Evolutionary conservation across 2,888 invertebrate genomes (phyloP).

Genomic region (Himalopsyche kuldschensis): DNA sequence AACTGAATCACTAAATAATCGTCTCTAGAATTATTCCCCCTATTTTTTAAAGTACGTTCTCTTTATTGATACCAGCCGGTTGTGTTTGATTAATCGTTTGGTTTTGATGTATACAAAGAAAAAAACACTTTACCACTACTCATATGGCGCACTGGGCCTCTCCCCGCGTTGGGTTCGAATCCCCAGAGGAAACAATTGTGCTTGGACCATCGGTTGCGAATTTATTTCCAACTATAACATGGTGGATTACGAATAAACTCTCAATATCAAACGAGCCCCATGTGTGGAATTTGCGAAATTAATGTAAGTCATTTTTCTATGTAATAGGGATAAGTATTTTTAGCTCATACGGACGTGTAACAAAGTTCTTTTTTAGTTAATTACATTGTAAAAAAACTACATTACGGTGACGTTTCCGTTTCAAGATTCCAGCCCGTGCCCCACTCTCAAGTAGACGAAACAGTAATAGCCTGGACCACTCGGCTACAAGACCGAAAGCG

Average conservation of each 20-base stretch:
- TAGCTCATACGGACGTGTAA: background rate
- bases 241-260: background rate
- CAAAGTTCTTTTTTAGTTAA: too few species aligned
- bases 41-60: background rate
- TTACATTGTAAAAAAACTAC: too few species aligned
- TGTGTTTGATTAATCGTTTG: slow-evolving; percentile 28
- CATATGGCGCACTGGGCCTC: background rate
- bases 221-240: background rate
- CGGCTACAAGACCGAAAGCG: too few species aligned
- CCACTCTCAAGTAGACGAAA: too few species aligned
- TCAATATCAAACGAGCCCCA: background rate
- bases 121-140: background rate
- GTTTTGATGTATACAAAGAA: slow-evolving; percentile 9
- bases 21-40: slow-evolving; percentile 9
- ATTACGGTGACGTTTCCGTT: too few species aligned
- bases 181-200: slow-evolving; percentile 15
- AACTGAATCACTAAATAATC: background rate
- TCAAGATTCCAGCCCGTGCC: too few species aligned
- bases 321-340: background rate
- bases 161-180: slow-evolving; percentile 1
- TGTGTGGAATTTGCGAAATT: background rate
- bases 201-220: background rate
- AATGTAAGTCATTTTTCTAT: background rate
- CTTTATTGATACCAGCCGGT: slow-evolving; percentile 20
- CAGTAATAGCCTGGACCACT: too few species aligned